phyloP scores from a whole-genome alignment of 1,140 invertebrate species.

The Hydropsyche tenuis region DNA sequence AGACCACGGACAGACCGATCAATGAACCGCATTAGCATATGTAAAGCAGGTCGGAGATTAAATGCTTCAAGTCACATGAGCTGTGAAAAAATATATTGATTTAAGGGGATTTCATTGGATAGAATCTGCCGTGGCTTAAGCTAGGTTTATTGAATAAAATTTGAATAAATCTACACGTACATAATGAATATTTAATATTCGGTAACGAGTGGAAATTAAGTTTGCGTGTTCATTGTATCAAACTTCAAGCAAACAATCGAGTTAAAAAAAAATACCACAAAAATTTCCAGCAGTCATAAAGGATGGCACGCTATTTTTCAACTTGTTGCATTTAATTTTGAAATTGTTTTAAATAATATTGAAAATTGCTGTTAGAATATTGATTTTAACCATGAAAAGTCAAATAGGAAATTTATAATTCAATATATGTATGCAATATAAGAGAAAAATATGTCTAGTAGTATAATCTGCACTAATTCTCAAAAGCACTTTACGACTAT shows the following conservation, averaged over 20 bases:
- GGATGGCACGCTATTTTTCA: conserved; percentile 22
- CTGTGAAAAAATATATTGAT: conserved; percentile 7
- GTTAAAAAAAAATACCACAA: conserved; percentile 1
- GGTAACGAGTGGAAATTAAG: not conserved
- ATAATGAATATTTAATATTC: no score
- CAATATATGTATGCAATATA: no score
- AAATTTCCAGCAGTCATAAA: conserved; percentile 7
- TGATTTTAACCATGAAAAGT: no score
- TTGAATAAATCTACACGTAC: no score
- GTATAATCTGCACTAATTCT: not conserved
- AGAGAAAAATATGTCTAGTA: no score
- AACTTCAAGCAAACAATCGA: conserved; percentile 16
- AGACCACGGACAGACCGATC: not conserved
- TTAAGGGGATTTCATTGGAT: not conserved
- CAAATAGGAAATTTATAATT: no score
- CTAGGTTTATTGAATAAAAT: no score
- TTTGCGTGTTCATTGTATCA: conserved; percentile 8
- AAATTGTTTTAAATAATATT: no score
- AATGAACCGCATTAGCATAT: conserved; percentile 20
- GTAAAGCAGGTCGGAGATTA: conserved; percentile 14
- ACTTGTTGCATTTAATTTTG: conserved; percentile 19
- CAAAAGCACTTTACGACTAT: conserved; percentile 42
- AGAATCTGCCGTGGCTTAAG: no score
- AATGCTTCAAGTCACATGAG: not conserved
- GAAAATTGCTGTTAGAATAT: no score